Conservation (phyloP, 2,113 vertebrate species). For the Oreamnos americanus region DNA sequence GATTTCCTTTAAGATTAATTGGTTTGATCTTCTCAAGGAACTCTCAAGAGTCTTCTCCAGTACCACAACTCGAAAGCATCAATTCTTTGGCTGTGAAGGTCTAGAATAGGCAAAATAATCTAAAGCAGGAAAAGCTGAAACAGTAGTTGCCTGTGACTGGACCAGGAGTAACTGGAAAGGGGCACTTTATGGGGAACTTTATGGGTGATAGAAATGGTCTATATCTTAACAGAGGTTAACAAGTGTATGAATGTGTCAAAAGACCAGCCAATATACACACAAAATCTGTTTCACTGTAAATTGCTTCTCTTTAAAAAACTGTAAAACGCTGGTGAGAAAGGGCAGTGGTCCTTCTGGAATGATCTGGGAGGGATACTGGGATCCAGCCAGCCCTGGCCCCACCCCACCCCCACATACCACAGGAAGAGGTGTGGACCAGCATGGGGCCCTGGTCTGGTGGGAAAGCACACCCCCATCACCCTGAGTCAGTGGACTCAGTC, state of each 20-base stretch:
- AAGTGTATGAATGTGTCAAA: background rate
- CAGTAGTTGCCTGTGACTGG: too few relatives aligned
- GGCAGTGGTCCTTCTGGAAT: background rate
- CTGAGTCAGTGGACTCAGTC: rapidly evolving
- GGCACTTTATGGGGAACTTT: rapidly evolving
- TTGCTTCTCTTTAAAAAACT: background rate
- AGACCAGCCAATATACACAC: background rate
- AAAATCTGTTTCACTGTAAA: background rate
- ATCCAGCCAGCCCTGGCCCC: rapidly evolving
- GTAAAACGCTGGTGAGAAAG: background rate
- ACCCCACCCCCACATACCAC: rapidly evolving
- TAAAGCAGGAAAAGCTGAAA: background rate
- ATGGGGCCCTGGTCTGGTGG: background rate
- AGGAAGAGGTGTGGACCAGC: rapidly evolving
- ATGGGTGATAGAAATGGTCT: background rate
- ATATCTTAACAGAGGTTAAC: background rate
- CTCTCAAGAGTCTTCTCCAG: background rate
- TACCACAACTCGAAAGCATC: background rate
- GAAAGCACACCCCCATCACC: rapidly evolving
- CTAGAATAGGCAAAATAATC: background rate
- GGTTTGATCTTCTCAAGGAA: background rate
- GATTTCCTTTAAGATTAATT: background rate
- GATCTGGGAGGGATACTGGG: rapidly evolving
- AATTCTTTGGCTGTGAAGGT: background rate
- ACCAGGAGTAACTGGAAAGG: background rate